Evolutionary conservation across 2,113 vertebrate species (phyloP), one percentile per base, ranked within the genome.

Genomic region (Leucosticte australis): DNA sequence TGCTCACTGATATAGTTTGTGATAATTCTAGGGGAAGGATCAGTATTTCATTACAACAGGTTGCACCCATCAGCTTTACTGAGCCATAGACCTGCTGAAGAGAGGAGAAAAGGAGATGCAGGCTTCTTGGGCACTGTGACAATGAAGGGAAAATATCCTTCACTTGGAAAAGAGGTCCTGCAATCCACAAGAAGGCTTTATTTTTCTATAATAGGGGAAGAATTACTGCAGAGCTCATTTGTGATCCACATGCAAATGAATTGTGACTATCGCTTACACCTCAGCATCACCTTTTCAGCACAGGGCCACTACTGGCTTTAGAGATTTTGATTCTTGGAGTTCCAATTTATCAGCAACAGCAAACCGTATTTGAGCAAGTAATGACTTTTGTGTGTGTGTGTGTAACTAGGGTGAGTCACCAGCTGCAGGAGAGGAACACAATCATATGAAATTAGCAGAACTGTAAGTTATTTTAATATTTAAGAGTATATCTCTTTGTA

Each of bases 171-270:
- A 73, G 22, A 64, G 12, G 26, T 87, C 27, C 44, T 60, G 3
- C 1, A 6, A 37, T 62, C 31, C 17, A 63, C 23, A 21, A 4
- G 22, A 87, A 85, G n/a, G 4, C 8, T 67, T 76, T 76, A 21
- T 52, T 92, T 65, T 78, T 47, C 46, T 49, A 1, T 50, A 56
- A 44, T 6, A 37, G 31, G 15, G 70, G 35, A 75, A 59, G 30
- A 56, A 76, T 28, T 3, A 30, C 42, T 70, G 21, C 26, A 88
- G 37, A 65, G 7, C 13, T 77, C 6, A 4, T 46, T 71, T 69
- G 14, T 42, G 27, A 77, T 41, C 24, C 3, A 27, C 13, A 13
- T 20, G 26, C 0, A 0, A 23, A 49, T 0, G 0, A 69, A 39
- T 19, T 2, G 1, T 26, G 80, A 4, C 10, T 46, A 23, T 12